phyloP scores from a whole-genome alignment of 1,140 invertebrate genomes.

The Pseudachorutes palmiensis region DNA sequence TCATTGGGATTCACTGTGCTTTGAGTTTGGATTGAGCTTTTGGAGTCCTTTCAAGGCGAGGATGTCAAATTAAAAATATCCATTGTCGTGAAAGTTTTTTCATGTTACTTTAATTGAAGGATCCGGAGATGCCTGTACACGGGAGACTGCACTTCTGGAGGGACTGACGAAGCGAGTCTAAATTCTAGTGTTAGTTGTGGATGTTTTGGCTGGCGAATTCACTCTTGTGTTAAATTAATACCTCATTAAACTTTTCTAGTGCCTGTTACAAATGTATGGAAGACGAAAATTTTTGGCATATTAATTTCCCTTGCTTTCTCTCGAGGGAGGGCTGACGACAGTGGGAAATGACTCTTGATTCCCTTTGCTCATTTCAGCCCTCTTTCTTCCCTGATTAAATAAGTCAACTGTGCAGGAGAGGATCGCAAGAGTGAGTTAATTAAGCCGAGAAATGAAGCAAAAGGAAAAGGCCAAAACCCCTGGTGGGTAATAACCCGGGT shows the following conservation, averaged over 20 bases:
- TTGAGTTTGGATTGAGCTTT: too few relatives aligned
- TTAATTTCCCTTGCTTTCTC: neutral
- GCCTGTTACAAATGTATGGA: neutral
- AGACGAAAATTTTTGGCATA: neutral
- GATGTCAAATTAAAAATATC: too few relatives aligned
- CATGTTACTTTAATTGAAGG: too few relatives aligned
- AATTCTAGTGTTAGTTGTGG: too few relatives aligned
- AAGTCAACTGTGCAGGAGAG: neutral
- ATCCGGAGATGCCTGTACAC: too few relatives aligned
- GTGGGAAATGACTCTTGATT: too few relatives aligned
- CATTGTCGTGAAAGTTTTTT: too few relatives aligned
- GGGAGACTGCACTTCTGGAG: too few relatives aligned
- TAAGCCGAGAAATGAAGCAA: neutral
- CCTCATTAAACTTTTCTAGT: neutral
- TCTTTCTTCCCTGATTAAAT: neutral
- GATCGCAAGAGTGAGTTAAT: neutral
- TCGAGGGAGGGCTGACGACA: neutral
- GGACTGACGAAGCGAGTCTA: too few relatives aligned
- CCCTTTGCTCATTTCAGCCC: too few relatives aligned
- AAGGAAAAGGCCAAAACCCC: neutral
- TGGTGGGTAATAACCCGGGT: neutral
- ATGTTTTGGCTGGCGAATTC: neutral
- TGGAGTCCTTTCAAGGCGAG: too few relatives aligned
- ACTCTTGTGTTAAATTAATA: neutral
- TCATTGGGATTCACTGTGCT: too few relatives aligned